Evolutionary conservation across 2,113 vertebrate species (phyloP).

Genomic region (Nyctereutes procyonoides): DNA sequence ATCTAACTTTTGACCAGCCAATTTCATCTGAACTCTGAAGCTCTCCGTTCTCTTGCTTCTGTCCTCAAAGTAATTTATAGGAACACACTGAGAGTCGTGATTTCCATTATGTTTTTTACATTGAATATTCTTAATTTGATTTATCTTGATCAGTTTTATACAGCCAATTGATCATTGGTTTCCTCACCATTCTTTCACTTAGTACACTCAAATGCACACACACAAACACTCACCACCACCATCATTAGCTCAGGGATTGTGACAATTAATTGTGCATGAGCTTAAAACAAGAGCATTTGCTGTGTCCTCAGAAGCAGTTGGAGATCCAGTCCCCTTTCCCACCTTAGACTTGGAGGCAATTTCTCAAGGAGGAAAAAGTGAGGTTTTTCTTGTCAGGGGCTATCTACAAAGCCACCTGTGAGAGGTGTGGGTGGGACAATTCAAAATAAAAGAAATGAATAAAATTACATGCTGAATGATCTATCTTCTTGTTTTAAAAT

Average conservation of each 20-base stretch:
- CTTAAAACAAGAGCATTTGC: neutral
- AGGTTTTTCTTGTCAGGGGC: neutral
- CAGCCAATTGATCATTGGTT: neutral
- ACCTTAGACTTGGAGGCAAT: neutral
- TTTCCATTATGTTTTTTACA: neutral
- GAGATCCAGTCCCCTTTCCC: neutral
- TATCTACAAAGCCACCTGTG: neutral
- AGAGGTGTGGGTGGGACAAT: neutral
- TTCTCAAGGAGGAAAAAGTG: neutral
- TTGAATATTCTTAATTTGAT: neutral
- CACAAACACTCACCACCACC: rapidly evolving
- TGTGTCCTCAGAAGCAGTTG: neutral
- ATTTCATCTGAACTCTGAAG: neutral
- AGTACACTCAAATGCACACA: neutral
- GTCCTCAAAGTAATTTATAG: neutral
- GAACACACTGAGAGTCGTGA: neutral
- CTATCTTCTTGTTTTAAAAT: neutral
- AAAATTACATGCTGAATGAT: neutral
- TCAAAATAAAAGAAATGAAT: neutral
- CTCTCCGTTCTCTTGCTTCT: neutral
- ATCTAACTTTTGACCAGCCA: neutral
- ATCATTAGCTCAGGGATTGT: neutral
- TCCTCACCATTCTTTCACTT: neutral
- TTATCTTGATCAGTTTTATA: neutral
- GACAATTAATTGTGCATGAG: neutral